Base-by-base conservation (phyloP, 2,797 vertebrate species). In the Masticophis lateralis region DNA sequence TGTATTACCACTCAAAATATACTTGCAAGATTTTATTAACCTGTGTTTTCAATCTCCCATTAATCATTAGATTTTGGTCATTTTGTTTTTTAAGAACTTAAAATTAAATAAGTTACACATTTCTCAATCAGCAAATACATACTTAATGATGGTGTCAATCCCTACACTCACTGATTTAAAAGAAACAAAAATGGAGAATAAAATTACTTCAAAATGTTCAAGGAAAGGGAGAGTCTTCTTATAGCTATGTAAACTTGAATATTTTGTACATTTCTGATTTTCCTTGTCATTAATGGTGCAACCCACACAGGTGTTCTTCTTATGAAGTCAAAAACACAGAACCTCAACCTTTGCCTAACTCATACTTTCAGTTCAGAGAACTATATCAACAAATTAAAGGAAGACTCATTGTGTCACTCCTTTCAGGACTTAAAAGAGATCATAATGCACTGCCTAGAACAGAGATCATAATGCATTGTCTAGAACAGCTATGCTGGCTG, bases 1-100 rank as follows among this genome's bases (percentile, higher is more conserved):
- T 25, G 92, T 51, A 28, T 91, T 93, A 87, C 69, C 88, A 90
- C 4, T 89, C n/a, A 37, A 20, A 56, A 92, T 47, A 94, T 87
- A 53, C 43, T 18, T 25, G 86, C 0, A 0, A 66, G 22, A 2
- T 90, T 69, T 86, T 86, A 63, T 94, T 94, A 89, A 69, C 93
- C 93, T 86, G 10, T 55, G 2, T 79, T 74, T 91, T 66, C 59
- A 53, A 28, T 56, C 13, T 60, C 8, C 61, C 27, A 74, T 43
- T 56, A 47, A 61, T 18, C 22, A 90, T 53, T 63, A 66, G 2
- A 1, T 47, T 89, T 59, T 88, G 32, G 57, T 61, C 37, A 59
- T 86, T 18, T 55, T 8, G 12, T n/a, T 88, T 43, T 51, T 51
- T 88, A 69, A 87, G 53, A 47, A 43, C 14, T 47, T n/a, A 43